Base-by-base conservation (phyloP, 1,140 invertebrate genomes). In the Brachionus plicatilis region DNA sequence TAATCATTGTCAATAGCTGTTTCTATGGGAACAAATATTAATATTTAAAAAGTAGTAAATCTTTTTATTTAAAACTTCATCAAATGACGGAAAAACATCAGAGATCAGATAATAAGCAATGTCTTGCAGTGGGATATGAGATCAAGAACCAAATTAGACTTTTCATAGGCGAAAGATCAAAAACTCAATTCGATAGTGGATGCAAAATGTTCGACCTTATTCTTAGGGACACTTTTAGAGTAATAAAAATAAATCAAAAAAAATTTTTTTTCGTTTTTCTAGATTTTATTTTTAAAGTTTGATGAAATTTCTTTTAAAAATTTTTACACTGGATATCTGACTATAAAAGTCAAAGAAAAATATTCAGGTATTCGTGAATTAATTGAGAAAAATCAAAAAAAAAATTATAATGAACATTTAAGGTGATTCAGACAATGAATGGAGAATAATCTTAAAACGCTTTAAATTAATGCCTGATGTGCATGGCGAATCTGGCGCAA, bases 401-500 rank as follows among this genome's bases (percentile, higher is more conserved):
- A 80, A 53, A 80, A 56, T 29, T 53, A 37, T 9, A 27, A 12
- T 41, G 3, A 43, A 33, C 17, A 14, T 60, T n/a, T 20, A 29
- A 27, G 33, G 1, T 37, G 50, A 80, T 20, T n/a, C 12, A n/a
- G 27, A 33, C 1, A 82, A 82, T 47, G 53, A 60, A 68, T 82
- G 53, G 53, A 43, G 41, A 17, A 27, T 82, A 12, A 29, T 82
- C 7, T 12, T 82, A 41, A 82, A 82, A 14, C 50, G 79, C 11
- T 66, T 47, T 6, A 82, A 82, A 65, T 33, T 82, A 29, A 82
- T 82, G 79, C 53, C 79, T 3, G 37, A 65, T 65, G 53, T 68
- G 1, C 79, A 82, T 27, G 79, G 79, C 14, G 79, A 82, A 82
- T 24, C 53, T 6, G 79, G 79, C 3, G 79, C 79, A 29, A 82